Evolutionary conservation across 1,140 invertebrate genomes (phyloP).

Genomic region (Armadillidium nasatum): DNA sequence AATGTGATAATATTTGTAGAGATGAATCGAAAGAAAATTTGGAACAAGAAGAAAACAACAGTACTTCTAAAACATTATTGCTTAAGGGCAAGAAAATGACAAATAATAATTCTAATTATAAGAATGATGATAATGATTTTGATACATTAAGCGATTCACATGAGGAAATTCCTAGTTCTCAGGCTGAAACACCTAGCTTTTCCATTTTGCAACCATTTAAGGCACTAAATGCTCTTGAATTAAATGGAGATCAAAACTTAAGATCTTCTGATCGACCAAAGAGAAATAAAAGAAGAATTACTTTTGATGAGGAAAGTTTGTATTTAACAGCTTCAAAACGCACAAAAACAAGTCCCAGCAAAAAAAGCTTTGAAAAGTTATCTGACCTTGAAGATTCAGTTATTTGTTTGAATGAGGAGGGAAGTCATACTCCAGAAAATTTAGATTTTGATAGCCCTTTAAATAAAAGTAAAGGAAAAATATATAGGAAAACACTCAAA

Average conservation of each 20-base stretch:
- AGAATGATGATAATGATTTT: constrained; percentile 1
- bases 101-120: not conserved
- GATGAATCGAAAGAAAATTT: too few relatives aligned
- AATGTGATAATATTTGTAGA: constrained; percentile 4
- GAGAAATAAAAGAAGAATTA: constrained; percentile 24
- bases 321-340: not conserved
- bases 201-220: not conserved
- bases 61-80: too few relatives aligned
- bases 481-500: too few relatives aligned
- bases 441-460: too few relatives aligned
- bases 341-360: not conserved
- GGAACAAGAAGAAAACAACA: too few relatives aligned
- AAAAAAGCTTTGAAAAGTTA: too few relatives aligned
- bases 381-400: too few relatives aligned
- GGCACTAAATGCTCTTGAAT: too few relatives aligned
- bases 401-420: too few relatives aligned
- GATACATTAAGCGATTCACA: constrained; percentile 25
- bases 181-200: not conserved
- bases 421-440: too few relatives aligned
- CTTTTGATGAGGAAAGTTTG: not conserved
- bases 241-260: too few relatives aligned
- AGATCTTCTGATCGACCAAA: constrained; percentile 16
- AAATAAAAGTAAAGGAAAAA: too few relatives aligned
- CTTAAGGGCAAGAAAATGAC: not conserved
- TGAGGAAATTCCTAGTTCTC: constrained; percentile 32